Evolutionary conservation across 2,888 invertebrate species (phyloP).

Genomic region (Dasypolia templi): DNA sequence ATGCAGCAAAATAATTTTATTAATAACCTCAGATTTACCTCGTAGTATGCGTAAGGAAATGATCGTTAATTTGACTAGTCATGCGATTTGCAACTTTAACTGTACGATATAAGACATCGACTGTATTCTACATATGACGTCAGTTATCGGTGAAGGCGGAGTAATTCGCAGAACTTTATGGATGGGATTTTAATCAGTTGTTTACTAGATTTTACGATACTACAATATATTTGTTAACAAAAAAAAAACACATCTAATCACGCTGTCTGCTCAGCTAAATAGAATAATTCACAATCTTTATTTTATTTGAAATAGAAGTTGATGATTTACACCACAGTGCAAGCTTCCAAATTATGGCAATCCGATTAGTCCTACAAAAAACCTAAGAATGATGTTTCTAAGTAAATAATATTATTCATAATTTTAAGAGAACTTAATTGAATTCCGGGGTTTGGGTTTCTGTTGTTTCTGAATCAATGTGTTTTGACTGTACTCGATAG

Average conservation of each 20-base stretch:
- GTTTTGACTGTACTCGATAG: neutral
- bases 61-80: slow-evolving; percentile 18
- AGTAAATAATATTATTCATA: slow-evolving; percentile 6
- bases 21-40: slow-evolving; percentile 40
- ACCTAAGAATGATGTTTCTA: neutral
- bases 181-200: neutral
- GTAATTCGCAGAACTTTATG: slow-evolving; percentile 8
- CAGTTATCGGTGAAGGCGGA: slow-evolving; percentile 34
- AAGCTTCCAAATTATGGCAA: no score
- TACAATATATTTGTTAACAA: neutral
- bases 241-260: no score
- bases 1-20: slow-evolving; percentile 17
- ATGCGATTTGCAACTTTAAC: slow-evolving; percentile 31
- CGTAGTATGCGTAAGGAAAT: slow-evolving; percentile 17
- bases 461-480: neutral
- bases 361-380: no score
- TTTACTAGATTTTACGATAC: neutral
- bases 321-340: neutral
- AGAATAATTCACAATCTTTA: neutral
- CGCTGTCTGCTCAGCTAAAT: neutral
- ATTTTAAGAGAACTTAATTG: neutral
- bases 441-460: neutral
- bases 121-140: slow-evolving; percentile 40
- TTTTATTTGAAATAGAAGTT: neutral
- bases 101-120: neutral